Conservation (phyloP, 2,888 invertebrate genomes). For the Scaptodrosophila latifasciaeformis region DNA sequence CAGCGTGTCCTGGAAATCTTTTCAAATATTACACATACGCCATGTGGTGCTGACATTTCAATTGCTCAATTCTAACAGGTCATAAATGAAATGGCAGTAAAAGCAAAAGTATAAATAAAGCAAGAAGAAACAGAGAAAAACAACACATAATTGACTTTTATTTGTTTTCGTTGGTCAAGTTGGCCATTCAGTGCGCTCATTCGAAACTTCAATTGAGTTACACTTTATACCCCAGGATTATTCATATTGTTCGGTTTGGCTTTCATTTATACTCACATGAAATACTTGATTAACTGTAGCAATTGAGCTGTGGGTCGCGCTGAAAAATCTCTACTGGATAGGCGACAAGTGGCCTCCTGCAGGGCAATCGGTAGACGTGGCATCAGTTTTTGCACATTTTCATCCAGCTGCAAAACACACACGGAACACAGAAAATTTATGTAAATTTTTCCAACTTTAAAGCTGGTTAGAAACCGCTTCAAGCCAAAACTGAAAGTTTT, state of each 20-base stretch:
- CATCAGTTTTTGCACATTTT: conserved; percentile 85
- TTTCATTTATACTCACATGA: conserved; percentile 81
- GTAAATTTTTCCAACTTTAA: not conserved
- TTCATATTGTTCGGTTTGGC: conserved; percentile 22
- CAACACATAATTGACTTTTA: not conserved
- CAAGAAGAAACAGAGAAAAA: not conserved
- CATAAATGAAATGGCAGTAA: not conserved
- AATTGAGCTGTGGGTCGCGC: conserved; percentile 93
- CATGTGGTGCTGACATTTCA: not conserved
- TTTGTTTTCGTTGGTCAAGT: not conserved
- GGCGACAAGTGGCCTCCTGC: conserved; percentile 90
- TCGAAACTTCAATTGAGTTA: no score
- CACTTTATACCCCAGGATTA: not conserved
- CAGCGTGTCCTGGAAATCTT: no score
- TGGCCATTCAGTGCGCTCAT: not conserved
- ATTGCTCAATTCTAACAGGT: not conserved
- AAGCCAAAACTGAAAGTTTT: conserved; percentile 25
- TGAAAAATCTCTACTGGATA: conserved; percentile 88
- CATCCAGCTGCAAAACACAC: conserved; percentile 81
- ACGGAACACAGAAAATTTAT: conserved; percentile 7
- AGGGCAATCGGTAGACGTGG: conserved; percentile 88
- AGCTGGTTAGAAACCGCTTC: not conserved
- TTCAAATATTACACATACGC: not conserved
- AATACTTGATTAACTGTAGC: conserved; percentile 91
- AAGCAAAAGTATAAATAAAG: not conserved